These are phyloP conservation scores for Glyptemys insculpta DNA, from an alignment of 2,797 vertebrate genomes.

Conservation along the genomic window DNA sequence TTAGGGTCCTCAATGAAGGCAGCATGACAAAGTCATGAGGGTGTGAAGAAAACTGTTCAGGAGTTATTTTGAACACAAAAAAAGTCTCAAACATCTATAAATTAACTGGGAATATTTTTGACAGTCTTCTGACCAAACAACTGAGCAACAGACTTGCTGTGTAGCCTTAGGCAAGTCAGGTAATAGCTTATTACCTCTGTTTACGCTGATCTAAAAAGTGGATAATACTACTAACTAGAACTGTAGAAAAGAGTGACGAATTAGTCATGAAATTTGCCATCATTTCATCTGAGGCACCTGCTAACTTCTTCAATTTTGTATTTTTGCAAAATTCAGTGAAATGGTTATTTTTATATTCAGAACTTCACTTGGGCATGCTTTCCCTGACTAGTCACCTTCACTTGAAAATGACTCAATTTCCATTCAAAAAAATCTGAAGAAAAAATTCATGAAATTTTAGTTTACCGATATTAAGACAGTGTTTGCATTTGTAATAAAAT, in stretches of 20 bases:
- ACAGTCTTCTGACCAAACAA: conserved; percentile 51
- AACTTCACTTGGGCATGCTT: background rate
- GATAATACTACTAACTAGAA: background rate
- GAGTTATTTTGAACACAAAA: conserved; percentile 9
- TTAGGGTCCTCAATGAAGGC: background rate
- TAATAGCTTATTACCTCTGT: conserved; percentile 22
- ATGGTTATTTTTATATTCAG: background rate
- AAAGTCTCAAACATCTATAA: conserved; percentile 17
- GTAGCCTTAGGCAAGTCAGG: conserved; percentile 21
- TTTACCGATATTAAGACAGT: conserved; percentile 6
- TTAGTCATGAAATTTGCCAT: background rate
- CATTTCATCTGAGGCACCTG: background rate
- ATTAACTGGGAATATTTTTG: background rate
- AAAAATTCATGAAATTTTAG: conserved; percentile 40
- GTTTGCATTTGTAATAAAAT: conserved; percentile 40
- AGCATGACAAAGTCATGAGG: background rate
- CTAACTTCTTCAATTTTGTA: background rate
- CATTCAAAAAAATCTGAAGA: background rate
- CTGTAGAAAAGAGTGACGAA: background rate
- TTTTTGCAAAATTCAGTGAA: background rate
- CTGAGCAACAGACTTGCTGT: conserved; percentile 32
- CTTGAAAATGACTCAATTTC: background rate
- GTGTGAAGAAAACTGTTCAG: background rate
- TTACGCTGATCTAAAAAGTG: background rate
- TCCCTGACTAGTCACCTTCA: background rate